Conservation (phyloP, 2,113 vertebrate genomes). For the Laterallus jamaicensis region DNA sequence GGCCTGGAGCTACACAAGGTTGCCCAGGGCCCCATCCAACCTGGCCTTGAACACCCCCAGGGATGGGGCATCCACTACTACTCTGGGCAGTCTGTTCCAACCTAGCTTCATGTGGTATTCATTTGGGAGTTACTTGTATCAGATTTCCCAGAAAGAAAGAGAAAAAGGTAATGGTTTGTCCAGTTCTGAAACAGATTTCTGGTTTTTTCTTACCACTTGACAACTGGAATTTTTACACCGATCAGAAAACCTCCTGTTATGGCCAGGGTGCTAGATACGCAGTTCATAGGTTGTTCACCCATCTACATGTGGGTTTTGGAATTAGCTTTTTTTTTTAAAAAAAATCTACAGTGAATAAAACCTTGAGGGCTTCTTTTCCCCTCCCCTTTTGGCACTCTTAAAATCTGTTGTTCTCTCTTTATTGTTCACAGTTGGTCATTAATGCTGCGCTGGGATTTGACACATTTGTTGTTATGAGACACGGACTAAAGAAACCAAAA, state of each 20-base stretch:
- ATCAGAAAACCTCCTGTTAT: neutral
- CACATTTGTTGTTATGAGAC: slow-evolving; percentile 98
- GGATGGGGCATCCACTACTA: too few relatives aligned
- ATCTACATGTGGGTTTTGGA: neutral
- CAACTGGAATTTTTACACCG: neutral
- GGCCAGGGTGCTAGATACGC: neutral
- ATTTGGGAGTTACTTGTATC: neutral
- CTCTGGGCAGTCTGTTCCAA: too few relatives aligned
- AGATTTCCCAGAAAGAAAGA: neutral
- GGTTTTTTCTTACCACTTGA: neutral
- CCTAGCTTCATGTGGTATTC: neutral
- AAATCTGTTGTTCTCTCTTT: neutral
- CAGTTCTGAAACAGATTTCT: neutral
- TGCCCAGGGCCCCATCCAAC: too few relatives aligned
- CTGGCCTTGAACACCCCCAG: too few relatives aligned
- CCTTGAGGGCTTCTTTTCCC: neutral
- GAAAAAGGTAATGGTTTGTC: neutral
- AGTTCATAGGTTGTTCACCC: neutral
- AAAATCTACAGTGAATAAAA: neutral
- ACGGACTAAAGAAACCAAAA: slow-evolving; percentile 89
- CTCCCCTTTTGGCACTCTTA: neutral
- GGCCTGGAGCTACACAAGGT: too few relatives aligned
- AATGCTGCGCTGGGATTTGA: slow-evolving; percentile 96
- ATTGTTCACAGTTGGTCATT: slow-evolving; percentile 85
- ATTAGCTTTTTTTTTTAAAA: too few relatives aligned